Conservation (phyloP, 2,888 invertebrate genomes). For the Dione vanillae region DNA sequence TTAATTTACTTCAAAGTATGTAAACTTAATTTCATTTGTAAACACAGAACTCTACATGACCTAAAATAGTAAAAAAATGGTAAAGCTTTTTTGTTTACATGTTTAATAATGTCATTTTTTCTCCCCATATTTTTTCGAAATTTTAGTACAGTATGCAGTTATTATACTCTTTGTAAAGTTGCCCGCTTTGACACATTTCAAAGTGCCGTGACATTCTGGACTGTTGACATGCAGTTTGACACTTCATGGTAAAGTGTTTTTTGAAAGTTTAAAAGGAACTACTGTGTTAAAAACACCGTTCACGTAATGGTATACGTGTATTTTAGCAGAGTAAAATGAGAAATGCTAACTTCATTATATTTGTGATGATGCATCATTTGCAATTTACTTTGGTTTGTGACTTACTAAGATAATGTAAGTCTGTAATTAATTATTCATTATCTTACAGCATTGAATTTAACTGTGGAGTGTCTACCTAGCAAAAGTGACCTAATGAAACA, state of each 20-base stretch:
- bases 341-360: too few species aligned
- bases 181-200: slow-evolving; percentile 21
- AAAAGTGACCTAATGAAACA: too few species aligned
- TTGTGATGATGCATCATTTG: too few species aligned
- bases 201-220: slow-evolving; percentile 13
- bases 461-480: too few species aligned
- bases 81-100: background rate
- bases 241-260: background rate
- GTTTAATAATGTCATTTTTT: background rate
- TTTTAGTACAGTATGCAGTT: slow-evolving; percentile 2
- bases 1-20: background rate
- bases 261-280: slow-evolving; percentile 18
- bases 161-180: slow-evolving; percentile 22
- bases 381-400: too few species aligned
- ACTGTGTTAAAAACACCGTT: background rate
- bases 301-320: background rate
- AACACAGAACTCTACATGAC: background rate
- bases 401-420: too few species aligned
- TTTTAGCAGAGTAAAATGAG: background rate
- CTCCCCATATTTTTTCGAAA: background rate
- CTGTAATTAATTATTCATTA: too few species aligned
- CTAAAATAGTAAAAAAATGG: background rate
- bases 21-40: background rate
- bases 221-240: slow-evolving; percentile 15
- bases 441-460: too few species aligned